Evolutionary conservation across 2,113 vertebrate genomes (phyloP).

Genomic region (Corydoras maculifer): DNA sequence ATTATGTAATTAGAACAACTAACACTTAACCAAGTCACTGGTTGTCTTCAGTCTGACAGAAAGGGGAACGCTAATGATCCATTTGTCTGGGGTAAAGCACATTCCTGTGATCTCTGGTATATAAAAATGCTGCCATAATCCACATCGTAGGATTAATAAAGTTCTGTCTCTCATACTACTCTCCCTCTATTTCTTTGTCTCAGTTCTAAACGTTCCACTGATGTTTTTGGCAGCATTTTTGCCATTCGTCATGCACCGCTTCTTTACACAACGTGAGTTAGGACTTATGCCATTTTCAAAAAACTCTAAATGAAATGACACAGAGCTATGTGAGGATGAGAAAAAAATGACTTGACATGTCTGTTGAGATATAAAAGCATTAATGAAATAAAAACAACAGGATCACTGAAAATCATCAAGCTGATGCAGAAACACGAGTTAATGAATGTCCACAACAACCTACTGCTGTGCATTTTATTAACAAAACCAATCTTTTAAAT

Average conservation of each 20-base stretch:
- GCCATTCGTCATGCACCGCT: constrained; percentile 29
- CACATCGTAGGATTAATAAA: constrained; percentile 17
- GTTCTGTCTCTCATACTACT: constrained; percentile 3
- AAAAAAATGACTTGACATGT: constrained; percentile 7
- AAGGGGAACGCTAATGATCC: constrained; percentile 17
- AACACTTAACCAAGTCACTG: neutral
- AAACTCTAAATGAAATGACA: neutral
- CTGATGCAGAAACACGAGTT: too few relatives aligned
- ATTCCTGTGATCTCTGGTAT: constrained; percentile 25
- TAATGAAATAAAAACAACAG: too few relatives aligned
- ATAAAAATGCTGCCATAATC: constrained; percentile 27
- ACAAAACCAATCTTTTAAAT: too few relatives aligned
- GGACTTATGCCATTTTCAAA: constrained; percentile 24
- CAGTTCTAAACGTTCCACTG: constrained; percentile 17
- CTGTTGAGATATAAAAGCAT: constrained; percentile 1
- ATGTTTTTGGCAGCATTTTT: constrained; percentile 39
- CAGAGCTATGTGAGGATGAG: neutral
- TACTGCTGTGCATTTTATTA: too few relatives aligned
- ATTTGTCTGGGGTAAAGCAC: constrained; percentile 30
- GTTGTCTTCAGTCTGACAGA: neutral
- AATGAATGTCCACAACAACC: too few relatives aligned
- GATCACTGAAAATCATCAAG: too few relatives aligned
- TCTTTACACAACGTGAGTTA: constrained; percentile 27
- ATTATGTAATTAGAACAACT: neutral
- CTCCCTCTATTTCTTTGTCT: neutral